These are phyloP conservation scores for Artemisiospiza belli DNA, from an alignment of 2,113 vertebrate species.

Conservation along the genomic window DNA sequence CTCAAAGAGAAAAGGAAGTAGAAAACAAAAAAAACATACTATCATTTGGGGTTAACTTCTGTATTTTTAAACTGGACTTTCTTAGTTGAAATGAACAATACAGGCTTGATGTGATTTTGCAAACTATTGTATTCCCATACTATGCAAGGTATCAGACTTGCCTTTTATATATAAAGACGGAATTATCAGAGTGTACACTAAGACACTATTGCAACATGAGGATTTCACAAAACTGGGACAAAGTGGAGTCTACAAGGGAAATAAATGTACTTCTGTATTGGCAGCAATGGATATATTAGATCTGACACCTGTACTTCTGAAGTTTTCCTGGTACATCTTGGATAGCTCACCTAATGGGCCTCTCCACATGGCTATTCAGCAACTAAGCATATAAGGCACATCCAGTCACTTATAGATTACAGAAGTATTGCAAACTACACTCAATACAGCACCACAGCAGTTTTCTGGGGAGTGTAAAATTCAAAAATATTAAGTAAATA, in stretches of 20 bases:
- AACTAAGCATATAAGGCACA: not conserved
- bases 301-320: not conserved
- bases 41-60: not conserved
- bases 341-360: not conserved
- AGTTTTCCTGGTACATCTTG: not conserved
- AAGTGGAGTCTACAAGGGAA: not conserved
- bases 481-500: not conserved
- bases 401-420: not conserved
- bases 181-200: not conserved
- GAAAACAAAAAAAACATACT: not conserved
- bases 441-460: not conserved
- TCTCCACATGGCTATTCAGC: not conserved
- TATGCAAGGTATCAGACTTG: not conserved
- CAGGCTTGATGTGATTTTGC: not conserved
- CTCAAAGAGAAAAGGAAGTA: not conserved
- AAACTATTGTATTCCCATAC: not conserved
- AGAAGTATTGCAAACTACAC: not conserved
- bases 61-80: not conserved
- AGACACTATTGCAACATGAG: not conserved
- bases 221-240: not conserved
- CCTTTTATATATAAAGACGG: not conserved
- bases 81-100: not conserved
- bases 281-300: not conserved
- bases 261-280: not conserved
- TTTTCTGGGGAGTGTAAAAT: not conserved